Base-by-base conservation (phyloP, 2,888 invertebrate species). In the Drosophila multiciliata region DNA sequence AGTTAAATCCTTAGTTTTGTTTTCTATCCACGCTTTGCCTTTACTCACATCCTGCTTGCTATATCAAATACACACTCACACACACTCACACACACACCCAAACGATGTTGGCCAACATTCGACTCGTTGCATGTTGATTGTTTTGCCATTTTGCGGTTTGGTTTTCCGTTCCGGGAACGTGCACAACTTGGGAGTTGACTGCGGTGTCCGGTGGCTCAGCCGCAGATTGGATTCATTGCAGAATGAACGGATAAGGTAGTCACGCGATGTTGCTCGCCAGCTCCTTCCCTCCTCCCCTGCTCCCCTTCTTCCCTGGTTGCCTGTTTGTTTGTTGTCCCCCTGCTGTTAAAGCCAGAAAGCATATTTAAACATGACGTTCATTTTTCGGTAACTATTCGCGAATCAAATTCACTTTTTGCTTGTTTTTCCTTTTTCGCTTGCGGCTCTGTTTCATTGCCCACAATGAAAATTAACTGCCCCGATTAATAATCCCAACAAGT, bases 141-240 rank as follows among this genome's bases (percentile, higher is more conserved):
- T 85, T 85, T 89, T 84, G 90, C 87, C 85, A 89, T 85, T 85
- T 85, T 85, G 89, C 68, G 85, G 85, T 77, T 82, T 69, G 78
- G 65, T 69, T 60, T 32, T 42, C 32, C 32, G 57, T 42, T 57
- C 32, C 57, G 57, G 42, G 42, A 53, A 15, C 58, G 42, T 53
- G 59, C 38, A 38, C 57, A 55, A 49, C 63, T 53, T 59, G 66
- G 45, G 55, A 55, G 62, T 65, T 63, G 52, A 52, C 48, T 73
- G 71, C 64, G 68, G 73, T 58, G 64, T 71, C 80, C 72, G 66
- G 48, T 68, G 77, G 38, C 64, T 45, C 26, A 38, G 40, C 72
- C 72, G 38, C 72, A 72, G 62, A 59, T 53, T 36, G 42, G 54
- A 38, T 48, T 42, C 57, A 48, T 15, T 29, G n/a, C 55, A 12